Evolutionary conservation across 2,888 invertebrate genomes (phyloP), one percentile per base, ranked within the genome.

Genomic region (Digitonthophagus gazella): DNA sequence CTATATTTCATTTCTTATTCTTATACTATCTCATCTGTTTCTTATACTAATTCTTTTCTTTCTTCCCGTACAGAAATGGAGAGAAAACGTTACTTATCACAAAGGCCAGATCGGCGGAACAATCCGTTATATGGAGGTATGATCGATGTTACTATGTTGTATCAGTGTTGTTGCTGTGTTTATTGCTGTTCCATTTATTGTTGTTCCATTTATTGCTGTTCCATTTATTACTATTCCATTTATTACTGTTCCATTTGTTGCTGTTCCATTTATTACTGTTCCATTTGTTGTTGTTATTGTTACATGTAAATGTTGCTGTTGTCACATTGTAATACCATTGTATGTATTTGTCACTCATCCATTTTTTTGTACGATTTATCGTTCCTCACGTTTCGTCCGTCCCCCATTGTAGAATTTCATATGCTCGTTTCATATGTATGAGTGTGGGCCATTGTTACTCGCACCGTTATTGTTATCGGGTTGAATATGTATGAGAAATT

Each of bases 71-170:
- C 81, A 83, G 83, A 82, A 82, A 79, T 79, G 83, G 82, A 76
- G 83, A 83, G 81, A 83, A 82, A 81, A 82, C 82, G 74, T 82
- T 82, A 77, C 83, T 83, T 81, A 83, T 83, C 80, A 83, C 83
- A 79, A 83, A 83, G 81, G 83, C 83, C 80, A 81, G 82, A 78
- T 83, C 83, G 77, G 82, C 82, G 78, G 83, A 83, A 80, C 83
- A 82, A 78, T 80, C 81, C 74, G 80, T 81, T 78, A 81, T 81
- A 80, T 82, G 82, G 81, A 82, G 82, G 81, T 82, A 82, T 78
- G 80, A 75, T 64, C 22, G 64, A 14, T 64, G 44, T 64, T 16
- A 15, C 19, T 64, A 15, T 19, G n/a, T n/a, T n/a, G n/a, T 63
- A 18, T 63, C 8, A 15, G 18, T 64, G 18, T 64, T n/a, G 4